Evolutionary conservation across 2,797 vertebrate genomes (phyloP), one percentile per base, ranked within the genome.

Genomic region (Pagetopsis macropterus): DNA sequence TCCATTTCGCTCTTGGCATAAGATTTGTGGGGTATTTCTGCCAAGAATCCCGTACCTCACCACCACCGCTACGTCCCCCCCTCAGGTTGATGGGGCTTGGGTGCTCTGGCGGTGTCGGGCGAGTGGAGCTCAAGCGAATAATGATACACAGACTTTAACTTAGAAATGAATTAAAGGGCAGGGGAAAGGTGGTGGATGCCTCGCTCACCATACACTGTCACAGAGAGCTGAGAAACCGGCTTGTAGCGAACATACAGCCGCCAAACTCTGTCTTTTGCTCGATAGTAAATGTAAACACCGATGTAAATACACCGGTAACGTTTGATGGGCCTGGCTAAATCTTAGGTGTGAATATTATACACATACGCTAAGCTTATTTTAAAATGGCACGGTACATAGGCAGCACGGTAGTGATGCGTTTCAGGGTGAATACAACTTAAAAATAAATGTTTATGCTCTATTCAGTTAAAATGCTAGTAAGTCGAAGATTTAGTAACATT

Each of bases 1-100:
- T 95, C 94, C 94, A 95, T 95, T 95, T 95, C 89, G 55, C 90
- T 93, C 91, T 94, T 95, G 94, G 94, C 94, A 93, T 93, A 91
- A 91, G 87, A 91, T 94, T 93, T 92, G 91, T 79, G 79, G 87
- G 86, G 82, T 89, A 91, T 87, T 91, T 94, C 88, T 93, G 94
- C 93, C 94, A 94, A 94, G 90, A 92, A 85, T 72, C 81, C 81
- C 81, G 80, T 81, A 63, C 81, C 78, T 81, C 79, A 72, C 80
- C 82, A 78, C 83, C 72, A 43, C 75, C 45, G 56, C 81, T 75
- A 52, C 58, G n/a, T 48, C 59, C 55, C 65, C 71, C 45, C 48
- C 57, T 69, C 62, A 77, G 83, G 82, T 89, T 89, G 88, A 91
- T 87, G 89, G 85, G 88, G 83, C 85, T 89, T 73, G 83, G 91